A percentile compares a stretch with the other conserved stretches of the same genome.
Conservation (phyloP, 2,113 vertebrate species). For the Progne subis region DNA sequence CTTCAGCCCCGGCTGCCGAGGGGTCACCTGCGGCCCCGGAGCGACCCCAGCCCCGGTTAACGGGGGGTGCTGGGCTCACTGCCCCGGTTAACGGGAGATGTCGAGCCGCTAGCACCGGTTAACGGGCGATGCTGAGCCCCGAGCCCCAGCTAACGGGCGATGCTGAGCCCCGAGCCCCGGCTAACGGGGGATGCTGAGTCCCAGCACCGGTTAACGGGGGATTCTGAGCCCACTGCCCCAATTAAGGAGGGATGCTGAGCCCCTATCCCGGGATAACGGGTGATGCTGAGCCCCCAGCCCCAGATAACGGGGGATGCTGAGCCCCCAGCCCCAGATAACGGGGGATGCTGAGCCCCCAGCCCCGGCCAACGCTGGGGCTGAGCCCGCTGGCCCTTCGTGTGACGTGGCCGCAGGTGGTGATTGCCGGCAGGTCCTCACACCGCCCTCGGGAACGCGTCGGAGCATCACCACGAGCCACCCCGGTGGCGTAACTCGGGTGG, state of each 20-base stretch:
- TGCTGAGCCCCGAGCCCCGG: fast-evolving
- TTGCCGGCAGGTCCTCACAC: neutral
- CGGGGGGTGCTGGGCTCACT: neutral
- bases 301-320: neutral
- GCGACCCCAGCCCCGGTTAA: neutral
- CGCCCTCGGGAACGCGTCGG: neutral
- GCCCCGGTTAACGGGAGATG: too few species aligned
- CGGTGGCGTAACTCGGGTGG: fast-evolving
- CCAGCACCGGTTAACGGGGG: too few species aligned
- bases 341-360: neutral
- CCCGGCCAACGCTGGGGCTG: neutral
- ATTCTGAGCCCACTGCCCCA: neutral
- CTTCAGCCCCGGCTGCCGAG: neutral
- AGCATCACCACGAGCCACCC: neutral
- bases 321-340: fast-evolving
- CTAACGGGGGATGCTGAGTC: neutral
- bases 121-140: neutral
- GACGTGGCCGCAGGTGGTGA: fast-evolving
- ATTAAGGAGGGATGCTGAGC: fast-evolving
- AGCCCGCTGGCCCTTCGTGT: too few species aligned
- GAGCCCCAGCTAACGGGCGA: fast-evolving
- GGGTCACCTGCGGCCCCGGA: neutral
- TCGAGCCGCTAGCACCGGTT: fast-evolving
- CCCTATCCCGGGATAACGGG: fast-evolving
- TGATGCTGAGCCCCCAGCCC: fast-evolving